Evolutionary conservation across 2,113 vertebrate species (phyloP), one percentile per base, ranked within the genome.

Genomic region (Oreochromis tanganicae): DNA sequence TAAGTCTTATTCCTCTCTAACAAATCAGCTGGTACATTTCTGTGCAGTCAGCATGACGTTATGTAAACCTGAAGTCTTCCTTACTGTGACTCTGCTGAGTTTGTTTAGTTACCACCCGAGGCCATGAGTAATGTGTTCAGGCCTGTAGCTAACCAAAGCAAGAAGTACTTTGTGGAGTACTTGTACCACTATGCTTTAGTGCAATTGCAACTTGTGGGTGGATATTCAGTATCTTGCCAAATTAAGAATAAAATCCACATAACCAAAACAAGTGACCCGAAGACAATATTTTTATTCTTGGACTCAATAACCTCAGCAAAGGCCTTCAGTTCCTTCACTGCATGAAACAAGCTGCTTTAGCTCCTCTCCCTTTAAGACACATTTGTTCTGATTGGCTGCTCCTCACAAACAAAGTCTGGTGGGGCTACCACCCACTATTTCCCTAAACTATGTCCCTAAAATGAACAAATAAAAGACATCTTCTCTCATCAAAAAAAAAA

Each of bases 101-200:
- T 50, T 86, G 56, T 19, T 59, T 59, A 34, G 43, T 82, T 73
- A 24, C 55, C 21, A 68, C 90, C 52, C 24, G 54, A 87, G 68
- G 85, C 61, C 13, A 59, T 36, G 36, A 54, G 24, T 81, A 14
- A 87, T 63, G 71, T 61, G 93, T 88, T 90, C 82, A 80, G 84
- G 19, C 91, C 29, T 88, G 19, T 2, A 73, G 14, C 34, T 85
- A 56, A 57, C 4, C 34, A n/a, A 34, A 52, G 11, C 14, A 4
- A 9, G 5, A 71, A 71, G 36, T 43, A 71, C 63, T 71, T 24
- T 9, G 36, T 4, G 1, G 38, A 71, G 50, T 71, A 71, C 38
- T 43, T 71, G 38, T 43, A 43, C 12, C n/a, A 16, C 1, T 21
- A 14, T 0, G 38, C 7, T 71, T 71, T 14, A 24, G n/a, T 5